Percentiles rank a stretch among this genome's conserved stretches.
Evolutionary conservation across 2,797 vertebrate genomes (phyloP).

Genomic region (Benthosema pterotum): DNA sequence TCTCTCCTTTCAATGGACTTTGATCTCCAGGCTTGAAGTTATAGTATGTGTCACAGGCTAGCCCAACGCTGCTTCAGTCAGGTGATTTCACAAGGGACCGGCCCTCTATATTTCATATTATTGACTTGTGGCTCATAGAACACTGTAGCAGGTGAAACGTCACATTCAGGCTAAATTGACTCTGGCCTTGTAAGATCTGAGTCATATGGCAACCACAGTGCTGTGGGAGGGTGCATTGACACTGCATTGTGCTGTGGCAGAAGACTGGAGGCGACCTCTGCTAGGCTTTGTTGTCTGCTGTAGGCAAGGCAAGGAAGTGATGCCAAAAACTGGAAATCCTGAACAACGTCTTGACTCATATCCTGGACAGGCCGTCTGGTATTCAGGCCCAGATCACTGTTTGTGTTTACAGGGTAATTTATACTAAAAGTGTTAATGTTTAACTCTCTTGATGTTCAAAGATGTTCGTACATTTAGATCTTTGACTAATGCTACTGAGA

Average conservation of each 20-base stretch:
- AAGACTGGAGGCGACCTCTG: conserved; percentile 13
- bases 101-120: conserved; percentile 2
- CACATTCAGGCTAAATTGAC: conserved; percentile 15
- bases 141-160: background rate
- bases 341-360: conserved; percentile 23
- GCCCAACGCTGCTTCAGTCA: conserved; percentile 39
- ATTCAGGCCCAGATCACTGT: background rate
- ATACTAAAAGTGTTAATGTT: too few species aligned
- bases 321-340: conserved; percentile 6
- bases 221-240: too few species aligned
- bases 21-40: conserved; percentile 45
- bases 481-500: too few species aligned
- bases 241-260: conserved; percentile 22
- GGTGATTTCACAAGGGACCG: conserved; percentile 25
- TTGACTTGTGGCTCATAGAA: background rate
- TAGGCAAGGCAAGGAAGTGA: conserved; percentile 9
- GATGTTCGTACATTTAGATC: too few species aligned
- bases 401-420: background rate
- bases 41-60: conserved; percentile 41
- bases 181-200: conserved; percentile 15
- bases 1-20: conserved; percentile 37
- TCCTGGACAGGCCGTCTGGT: conserved; percentile 7
- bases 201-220: conserved; percentile 14
- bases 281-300: conserved; percentile 7
- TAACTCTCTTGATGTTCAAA: too few species aligned